phyloP scores from a whole-genome alignment of 2,113 vertebrate genomes.

The Antigone vipio region DNA sequence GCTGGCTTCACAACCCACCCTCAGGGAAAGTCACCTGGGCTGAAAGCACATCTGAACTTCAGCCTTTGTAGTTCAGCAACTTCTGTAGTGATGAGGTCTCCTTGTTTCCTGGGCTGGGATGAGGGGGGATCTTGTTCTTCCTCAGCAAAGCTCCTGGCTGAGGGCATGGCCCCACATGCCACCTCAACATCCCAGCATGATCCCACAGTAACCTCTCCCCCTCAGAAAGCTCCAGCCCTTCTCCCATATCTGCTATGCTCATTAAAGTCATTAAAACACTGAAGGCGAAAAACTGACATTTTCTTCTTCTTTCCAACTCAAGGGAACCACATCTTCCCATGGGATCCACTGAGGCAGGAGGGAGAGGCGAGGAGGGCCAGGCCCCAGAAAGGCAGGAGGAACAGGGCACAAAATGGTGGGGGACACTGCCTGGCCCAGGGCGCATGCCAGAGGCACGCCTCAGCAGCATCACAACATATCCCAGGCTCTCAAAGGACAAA shows the following conservation, averaged over 20 bases:
- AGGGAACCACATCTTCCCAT: neutral
- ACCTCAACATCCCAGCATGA: neutral
- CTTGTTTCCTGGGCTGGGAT: neutral
- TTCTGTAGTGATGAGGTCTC: neutral
- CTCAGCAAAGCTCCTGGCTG: neutral
- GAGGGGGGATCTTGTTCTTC: fast-evolving
- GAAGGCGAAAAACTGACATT: neutral
- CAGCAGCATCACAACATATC: neutral
- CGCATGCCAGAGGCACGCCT: fast-evolving
- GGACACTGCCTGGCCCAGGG: neutral
- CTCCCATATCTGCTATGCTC: neutral
- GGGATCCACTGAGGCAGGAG: neutral
- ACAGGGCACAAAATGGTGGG: fast-evolving
- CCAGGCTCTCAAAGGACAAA: neutral
- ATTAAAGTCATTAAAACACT: neutral
- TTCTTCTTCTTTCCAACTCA: neutral
- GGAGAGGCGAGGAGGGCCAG: neutral
- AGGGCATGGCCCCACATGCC: fast-evolving
- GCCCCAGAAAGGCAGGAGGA: neutral
- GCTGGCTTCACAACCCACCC: neutral
- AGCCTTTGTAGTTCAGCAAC: neutral
- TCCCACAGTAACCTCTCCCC: neutral
- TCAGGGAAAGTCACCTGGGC: neutral
- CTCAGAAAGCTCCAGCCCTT: neutral
- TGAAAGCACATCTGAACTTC: neutral